Conservation (phyloP, 1,140 invertebrate genomes). For the Brachionus rubens region DNA sequence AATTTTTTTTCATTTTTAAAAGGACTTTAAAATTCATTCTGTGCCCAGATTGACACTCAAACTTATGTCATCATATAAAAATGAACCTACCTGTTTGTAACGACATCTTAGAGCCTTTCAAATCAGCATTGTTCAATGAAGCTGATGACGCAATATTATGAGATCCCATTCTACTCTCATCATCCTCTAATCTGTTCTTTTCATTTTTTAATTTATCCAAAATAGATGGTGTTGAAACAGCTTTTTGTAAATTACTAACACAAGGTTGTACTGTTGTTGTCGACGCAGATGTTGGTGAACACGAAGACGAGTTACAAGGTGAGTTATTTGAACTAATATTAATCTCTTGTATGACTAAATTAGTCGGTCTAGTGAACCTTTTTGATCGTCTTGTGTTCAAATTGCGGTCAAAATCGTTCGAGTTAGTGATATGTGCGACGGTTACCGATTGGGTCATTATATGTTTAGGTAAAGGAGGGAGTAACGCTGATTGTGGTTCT, state of each 20-base stretch:
- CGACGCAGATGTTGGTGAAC: not conserved
- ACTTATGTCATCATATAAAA: too few species aligned
- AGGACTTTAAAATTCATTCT: not conserved
- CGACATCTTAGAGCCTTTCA: too few species aligned
- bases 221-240: conserved; percentile 28
- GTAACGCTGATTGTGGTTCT: not conserved
- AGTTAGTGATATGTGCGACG: not conserved
- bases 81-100: too few species aligned
- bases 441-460: conserved; percentile 3
- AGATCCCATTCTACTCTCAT: not conserved
- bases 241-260: conserved; percentile 16
- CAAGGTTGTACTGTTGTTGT: not conserved
- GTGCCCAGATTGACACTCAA: not conserved
- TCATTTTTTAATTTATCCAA: conserved; percentile 19
- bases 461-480: not conserved
- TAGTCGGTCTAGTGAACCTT: not conserved
- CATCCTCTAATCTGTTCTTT: not conserved
- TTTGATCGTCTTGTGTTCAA: conserved; percentile 21
- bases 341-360: conserved; percentile 28
- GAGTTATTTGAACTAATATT: not conserved
- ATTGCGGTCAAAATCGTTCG: conserved; percentile 36
- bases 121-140: not conserved
- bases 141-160: not conserved
- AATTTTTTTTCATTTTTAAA: not conserved
- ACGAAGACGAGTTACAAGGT: not conserved